Conservation (phyloP, 2,113 vertebrate genomes). For the Nematolebias whitei region DNA sequence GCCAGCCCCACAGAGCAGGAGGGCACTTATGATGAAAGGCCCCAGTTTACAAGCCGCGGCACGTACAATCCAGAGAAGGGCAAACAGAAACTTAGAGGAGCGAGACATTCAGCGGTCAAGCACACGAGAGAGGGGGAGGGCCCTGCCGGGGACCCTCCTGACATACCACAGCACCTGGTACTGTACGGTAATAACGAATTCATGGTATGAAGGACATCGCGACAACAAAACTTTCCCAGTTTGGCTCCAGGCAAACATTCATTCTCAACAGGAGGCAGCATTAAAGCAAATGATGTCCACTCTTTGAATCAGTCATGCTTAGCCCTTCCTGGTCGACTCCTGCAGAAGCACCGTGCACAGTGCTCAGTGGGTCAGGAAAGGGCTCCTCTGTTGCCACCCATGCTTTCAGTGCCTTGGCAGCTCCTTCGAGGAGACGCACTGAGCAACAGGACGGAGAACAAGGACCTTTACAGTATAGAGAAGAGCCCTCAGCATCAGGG, state of each 20-base stretch:
- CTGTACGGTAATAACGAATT: slow-evolving; percentile 93
- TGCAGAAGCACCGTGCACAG: slow-evolving; percentile 67
- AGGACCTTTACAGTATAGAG: slow-evolving; percentile 58
- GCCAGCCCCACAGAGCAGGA: slow-evolving; percentile 73
- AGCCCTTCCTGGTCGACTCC: slow-evolving; percentile 49
- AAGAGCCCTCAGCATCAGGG: slow-evolving; percentile 42
- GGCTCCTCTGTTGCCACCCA: slow-evolving; percentile 38
- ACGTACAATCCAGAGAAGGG: slow-evolving; percentile 94
- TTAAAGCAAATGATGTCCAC: slow-evolving; percentile 28
- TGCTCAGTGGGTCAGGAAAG: slow-evolving; percentile 26
- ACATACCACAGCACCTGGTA: slow-evolving; percentile 84
- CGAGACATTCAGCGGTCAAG: slow-evolving; percentile 84
- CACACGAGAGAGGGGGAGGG: slow-evolving; percentile 78
- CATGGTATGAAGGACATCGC: slow-evolving; percentile 89
- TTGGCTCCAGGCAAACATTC: slow-evolving; percentile 26
- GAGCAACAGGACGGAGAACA: slow-evolving; percentile 67
- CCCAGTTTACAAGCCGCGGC: slow-evolving; percentile 90
- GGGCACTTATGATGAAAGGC: slow-evolving; percentile 74
- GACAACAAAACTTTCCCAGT: slow-evolving; percentile 45
- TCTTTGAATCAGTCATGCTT: slow-evolving; percentile 59
- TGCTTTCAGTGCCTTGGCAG: slow-evolving; percentile 66
- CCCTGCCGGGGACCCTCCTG: slow-evolving; percentile 81
- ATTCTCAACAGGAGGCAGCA: slow-evolving; percentile 22
- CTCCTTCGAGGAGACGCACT: slow-evolving; percentile 41
- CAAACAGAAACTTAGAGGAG: slow-evolving; percentile 90